Percentiles rank a stretch among this genome's conserved stretches.
Conservation (phyloP, 2,113 vertebrate genomes). For the Sinocyclocheilus maitianheensis region DNA sequence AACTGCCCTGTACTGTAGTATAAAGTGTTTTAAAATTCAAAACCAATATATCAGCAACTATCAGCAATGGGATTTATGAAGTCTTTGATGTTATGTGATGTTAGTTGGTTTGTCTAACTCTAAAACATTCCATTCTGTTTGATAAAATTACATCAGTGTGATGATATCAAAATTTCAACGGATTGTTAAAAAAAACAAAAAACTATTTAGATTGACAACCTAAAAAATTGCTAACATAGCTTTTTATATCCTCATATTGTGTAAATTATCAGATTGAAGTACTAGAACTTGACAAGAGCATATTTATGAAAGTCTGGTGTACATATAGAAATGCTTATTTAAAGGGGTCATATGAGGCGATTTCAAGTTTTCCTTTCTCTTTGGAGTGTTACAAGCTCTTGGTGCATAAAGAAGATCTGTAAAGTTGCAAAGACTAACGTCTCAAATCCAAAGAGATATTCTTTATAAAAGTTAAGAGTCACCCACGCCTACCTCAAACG, state of each 20-base stretch:
- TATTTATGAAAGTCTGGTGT: neutral
- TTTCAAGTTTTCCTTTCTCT: too few relatives aligned
- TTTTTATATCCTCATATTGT: neutral
- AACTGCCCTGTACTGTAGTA: neutral
- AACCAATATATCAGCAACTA: neutral
- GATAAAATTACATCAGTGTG: neutral
- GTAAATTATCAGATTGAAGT: neutral
- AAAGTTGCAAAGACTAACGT: too few relatives aligned
- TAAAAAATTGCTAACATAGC: neutral
- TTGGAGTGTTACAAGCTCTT: too few relatives aligned
- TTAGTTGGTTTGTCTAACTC: neutral
- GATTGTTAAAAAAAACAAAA: neutral
- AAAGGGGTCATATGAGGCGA: too few relatives aligned
- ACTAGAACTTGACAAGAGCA: neutral
- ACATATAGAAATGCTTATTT: neutral
- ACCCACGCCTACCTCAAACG: too few relatives aligned
- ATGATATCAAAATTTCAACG: neutral
- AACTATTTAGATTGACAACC: neutral
- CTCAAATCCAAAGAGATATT: too few relatives aligned
- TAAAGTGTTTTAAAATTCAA: neutral
- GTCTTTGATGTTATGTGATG: neutral
- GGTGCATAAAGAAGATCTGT: too few relatives aligned
- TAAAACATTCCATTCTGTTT: neutral
- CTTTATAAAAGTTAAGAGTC: too few relatives aligned
- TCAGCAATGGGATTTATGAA: neutral